phyloP scores from a whole-genome alignment of 2,797 vertebrate species.

The Poecilia wingei region DNA sequence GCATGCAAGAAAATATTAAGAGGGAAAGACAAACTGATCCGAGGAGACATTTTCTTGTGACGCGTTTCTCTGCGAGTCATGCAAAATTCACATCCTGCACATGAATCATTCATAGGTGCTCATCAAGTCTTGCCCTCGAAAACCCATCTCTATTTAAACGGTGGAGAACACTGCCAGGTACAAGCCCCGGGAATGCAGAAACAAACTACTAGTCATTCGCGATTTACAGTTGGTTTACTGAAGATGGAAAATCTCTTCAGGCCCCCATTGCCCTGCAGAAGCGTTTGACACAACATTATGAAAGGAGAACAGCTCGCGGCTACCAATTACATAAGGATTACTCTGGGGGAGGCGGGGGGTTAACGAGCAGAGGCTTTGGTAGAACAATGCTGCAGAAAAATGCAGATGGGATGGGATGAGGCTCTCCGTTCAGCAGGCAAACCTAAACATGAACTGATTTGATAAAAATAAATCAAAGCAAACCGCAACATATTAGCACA shows the following conservation, averaged over 20 bases:
- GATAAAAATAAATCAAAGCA: not conserved
- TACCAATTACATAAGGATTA: conserved; percentile 69
- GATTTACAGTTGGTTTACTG: conserved; percentile 42
- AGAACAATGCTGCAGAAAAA: conserved; percentile 56
- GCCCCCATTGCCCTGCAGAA: conserved; percentile 49
- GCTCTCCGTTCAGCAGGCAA: conserved; percentile 9
- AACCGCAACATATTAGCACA: not conserved
- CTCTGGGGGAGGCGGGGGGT: conserved; percentile 46
- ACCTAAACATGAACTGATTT: conserved; percentile 28
- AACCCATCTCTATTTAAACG: conserved; percentile 60
- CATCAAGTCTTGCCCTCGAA: conserved; percentile 58
- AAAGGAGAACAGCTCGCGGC: conserved; percentile 34
- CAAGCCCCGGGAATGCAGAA: conserved; percentile 42
- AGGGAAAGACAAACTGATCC: conserved; percentile 19
- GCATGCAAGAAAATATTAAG: conserved; percentile 31
- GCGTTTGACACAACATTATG: conserved; percentile 59
- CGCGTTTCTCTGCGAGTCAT: conserved; percentile 48
- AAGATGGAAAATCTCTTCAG: conserved; percentile 47
- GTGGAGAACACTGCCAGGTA: conserved; percentile 57
- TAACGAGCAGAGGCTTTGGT: conserved; percentile 48
- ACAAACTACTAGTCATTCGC: conserved; percentile 36
- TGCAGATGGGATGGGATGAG: conserved; percentile 30
- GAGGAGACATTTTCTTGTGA: conserved; percentile 20
- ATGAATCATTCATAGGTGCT: conserved; percentile 62
- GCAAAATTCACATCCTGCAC: conserved; percentile 56